phyloP scores from a whole-genome alignment of 2,888 invertebrate genomes.

The Diarsia rubi region DNA sequence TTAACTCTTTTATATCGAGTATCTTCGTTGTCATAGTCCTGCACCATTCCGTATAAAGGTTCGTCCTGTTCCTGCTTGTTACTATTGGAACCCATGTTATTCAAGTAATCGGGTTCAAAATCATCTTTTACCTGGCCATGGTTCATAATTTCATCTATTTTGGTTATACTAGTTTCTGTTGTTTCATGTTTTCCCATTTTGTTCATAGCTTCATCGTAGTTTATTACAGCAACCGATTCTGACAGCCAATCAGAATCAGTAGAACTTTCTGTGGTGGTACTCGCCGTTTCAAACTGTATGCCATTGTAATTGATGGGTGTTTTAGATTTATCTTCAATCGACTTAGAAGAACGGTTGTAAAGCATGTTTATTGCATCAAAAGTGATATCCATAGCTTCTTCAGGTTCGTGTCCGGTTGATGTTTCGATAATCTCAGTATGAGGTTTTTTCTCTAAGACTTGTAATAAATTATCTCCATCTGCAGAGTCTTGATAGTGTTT shows the following conservation, averaged over 20 bases:
- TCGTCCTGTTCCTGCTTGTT: constrained; percentile 78
- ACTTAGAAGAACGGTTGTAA: constrained; percentile 83
- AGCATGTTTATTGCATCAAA: constrained; percentile 83
- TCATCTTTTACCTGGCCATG: constrained; percentile 79
- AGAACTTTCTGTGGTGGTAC: constrained; percentile 63
- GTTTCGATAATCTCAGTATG: constrained; percentile 57
- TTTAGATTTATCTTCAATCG: constrained; percentile 73
- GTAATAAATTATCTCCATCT: constrained; percentile 73
- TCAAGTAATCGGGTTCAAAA: constrained; percentile 86
- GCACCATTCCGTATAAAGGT: constrained; percentile 79
- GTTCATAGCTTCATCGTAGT: constrained; percentile 78
- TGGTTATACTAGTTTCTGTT: constrained; percentile 74
- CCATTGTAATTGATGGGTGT: constrained; percentile 22
- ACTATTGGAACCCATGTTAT: constrained; percentile 75
- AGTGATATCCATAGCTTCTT: constrained; percentile 79
- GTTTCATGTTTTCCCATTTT: constrained; percentile 76
- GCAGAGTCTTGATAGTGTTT: constrained; percentile 66
- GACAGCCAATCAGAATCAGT: constrained; percentile 85
- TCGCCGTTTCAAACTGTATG: constrained; percentile 60
- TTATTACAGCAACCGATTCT: constrained; percentile 81
- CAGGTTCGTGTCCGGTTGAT: constrained; percentile 67
- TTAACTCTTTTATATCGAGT: constrained; percentile 82
- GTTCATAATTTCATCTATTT: constrained; percentile 79
- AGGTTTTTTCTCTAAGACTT: constrained; percentile 71
- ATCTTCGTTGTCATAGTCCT: constrained; percentile 85